Percentiles rank a stretch among this genome's conserved stretches.
These are phyloP conservation scores for Eclectus roratus DNA, from an alignment of 2,113 vertebrate genomes.

Conservation along the genomic window DNA sequence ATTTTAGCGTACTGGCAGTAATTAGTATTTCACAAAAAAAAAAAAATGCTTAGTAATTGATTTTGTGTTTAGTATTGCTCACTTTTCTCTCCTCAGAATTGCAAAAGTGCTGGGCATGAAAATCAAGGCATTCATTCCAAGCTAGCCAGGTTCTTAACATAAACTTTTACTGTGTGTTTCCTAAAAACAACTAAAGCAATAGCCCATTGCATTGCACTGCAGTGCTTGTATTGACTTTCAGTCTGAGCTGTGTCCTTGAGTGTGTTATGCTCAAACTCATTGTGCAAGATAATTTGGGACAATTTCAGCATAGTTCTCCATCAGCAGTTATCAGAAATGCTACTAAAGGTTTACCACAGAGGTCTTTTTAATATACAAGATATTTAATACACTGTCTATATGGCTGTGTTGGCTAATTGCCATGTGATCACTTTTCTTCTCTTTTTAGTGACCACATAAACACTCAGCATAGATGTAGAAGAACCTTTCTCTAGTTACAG, in stretches of 20 bases:
- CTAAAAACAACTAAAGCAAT: neutral
- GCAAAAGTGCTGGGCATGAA: neutral
- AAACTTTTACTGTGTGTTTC: neutral
- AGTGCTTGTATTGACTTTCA: neutral
- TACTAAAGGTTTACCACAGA: conserved; percentile 42
- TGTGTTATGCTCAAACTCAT: neutral
- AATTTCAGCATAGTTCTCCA: neutral
- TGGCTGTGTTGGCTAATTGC: conserved; percentile 35
- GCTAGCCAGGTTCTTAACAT: neutral
- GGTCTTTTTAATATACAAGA: neutral
- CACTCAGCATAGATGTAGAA: conserved; percentile 15
- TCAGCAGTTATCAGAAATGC: conserved; percentile 44
- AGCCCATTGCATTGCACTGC: neutral
- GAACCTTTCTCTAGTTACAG: conserved; percentile 16
- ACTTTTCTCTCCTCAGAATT: neutral
- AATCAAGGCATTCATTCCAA: neutral
- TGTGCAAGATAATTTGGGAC: neutral
- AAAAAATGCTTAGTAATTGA: neutral
- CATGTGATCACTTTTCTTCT: conserved; percentile 22
- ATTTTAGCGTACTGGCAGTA: neutral
- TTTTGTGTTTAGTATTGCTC: neutral
- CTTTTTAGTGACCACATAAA: conserved; percentile 40
- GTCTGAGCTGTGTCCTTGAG: conserved; percentile 5
- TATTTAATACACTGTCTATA: conserved; percentile 11
- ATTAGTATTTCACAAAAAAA: neutral